Evolutionary conservation across 2,113 vertebrate genomes (phyloP), one percentile per base, ranked within the genome.

Genomic region (Centropus bengalensis): DNA sequence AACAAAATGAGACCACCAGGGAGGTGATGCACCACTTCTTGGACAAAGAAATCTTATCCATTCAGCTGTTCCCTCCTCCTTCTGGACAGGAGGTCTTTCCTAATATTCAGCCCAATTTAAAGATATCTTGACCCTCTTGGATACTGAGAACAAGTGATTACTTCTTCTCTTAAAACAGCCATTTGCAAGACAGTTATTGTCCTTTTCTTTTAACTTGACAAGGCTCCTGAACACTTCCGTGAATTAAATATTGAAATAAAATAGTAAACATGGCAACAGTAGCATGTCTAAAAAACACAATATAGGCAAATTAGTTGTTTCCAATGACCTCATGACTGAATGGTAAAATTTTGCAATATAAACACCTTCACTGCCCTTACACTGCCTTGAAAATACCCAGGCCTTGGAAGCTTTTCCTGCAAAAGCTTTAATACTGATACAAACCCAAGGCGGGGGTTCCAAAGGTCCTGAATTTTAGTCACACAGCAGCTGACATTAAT

Each of bases 231-330:
- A 74, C 40, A 81, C 5, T 68, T 52, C 24, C 28, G 21, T 59
- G n/a, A 88, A 79, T 22, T 69, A 93, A 71, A 64, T 56, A 75
- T 5, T 82, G 47, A 87, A 84, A 84, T 45, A 12, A 86, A 89
- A 49, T 44, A 0, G 1, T 26, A 56, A 74, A 22, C 4, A 20
- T 0, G 3, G 49, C 33, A 75, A 36, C 12, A 54, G 33, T 4
- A 49, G 9, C 24, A 45, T 27, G 23, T 47, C 38, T 59, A 80
- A 66, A 86, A 83, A 70, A 27, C 10, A 66, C 4, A 21, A 52
- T 11, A 81, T 0, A 36, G 30, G 33, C 40, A 86, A 86, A 44
- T 68, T 21, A 28, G 5, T 12, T 47, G 14, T 28, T 92, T 91
- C 49, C 24, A 68, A 69, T 40, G 33, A 26, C 7, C 17, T 40